Percentiles rank a stretch among this genome's conserved stretches.
Evolutionary conservation across 2,888 invertebrate species (phyloP).

Genomic region (Bhutanitis thaidina): DNA sequence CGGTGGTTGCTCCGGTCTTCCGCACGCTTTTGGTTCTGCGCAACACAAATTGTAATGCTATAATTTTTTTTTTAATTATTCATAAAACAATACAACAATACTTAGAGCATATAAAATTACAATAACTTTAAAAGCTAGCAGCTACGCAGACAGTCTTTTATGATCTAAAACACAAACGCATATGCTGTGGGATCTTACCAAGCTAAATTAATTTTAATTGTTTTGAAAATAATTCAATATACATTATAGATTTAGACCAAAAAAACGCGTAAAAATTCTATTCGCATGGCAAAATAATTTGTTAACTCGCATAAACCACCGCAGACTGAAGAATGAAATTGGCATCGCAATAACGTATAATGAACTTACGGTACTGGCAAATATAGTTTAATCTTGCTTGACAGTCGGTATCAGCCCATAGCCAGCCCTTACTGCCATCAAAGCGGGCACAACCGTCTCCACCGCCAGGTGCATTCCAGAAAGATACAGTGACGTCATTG

Average conservation of each 20-base stretch:
- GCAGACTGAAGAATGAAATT: constrained; percentile 5
- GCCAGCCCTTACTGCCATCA: constrained; percentile 96
- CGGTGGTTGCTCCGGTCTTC: constrained; percentile 94
- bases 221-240: no score
- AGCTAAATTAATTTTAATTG: no score
- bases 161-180: no score
- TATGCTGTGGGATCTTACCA: no score
- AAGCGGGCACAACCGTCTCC: constrained; percentile 92
- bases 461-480: constrained; percentile 93
- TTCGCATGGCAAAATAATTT: constrained; percentile 4
- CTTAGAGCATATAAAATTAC: no score
- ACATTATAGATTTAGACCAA: no score
- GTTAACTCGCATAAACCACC: background rate
- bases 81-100: no score
- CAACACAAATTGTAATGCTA: constrained; percentile 17
- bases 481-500: constrained; percentile 92
- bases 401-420: constrained; percentile 96
- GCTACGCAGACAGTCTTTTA: no score
- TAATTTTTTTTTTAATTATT: no score
- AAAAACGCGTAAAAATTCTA: background rate
- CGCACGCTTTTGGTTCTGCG: constrained; percentile 93
- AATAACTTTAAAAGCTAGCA: no score
- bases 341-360: constrained; percentile 23
- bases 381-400: constrained; percentile 91
- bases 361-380: constrained; percentile 93